Evolutionary conservation across 2,888 invertebrate species (phyloP), one percentile per base, ranked within the genome.

Genomic region (Psococerastis gibbosa): DNA sequence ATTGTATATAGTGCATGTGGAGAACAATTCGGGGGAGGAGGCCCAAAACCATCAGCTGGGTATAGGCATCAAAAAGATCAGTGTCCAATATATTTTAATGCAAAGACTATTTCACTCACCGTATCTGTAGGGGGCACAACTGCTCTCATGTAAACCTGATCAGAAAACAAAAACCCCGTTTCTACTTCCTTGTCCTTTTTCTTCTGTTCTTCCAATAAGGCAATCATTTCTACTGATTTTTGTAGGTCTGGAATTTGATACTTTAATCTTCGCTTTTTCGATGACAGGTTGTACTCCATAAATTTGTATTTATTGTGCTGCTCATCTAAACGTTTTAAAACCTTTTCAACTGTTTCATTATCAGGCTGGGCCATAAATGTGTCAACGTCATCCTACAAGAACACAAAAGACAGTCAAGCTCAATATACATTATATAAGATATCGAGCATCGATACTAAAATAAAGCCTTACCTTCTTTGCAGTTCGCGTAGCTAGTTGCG

Each of bases 261-360:
- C 54, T 84, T 80, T 46, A 97, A 66, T 51, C 71, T 75, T 55
- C 80, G 75, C 51, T 85, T 78, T 54, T 91, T 88, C 11, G 85
- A 79, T 43, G 78, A 70, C 50, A 97, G 69, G 61, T 89, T 92
- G 54, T 77, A 78, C 64, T 97, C 95, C 88, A 97, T 91, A 59
- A 89, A 88, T 65, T 94, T 92, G 61, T 95, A 95, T 69, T 95
- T 94, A 47, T 81, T 80, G 65, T 92, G 89, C 57, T 83, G 83
- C 57, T 94, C 94, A 59, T 97, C 94, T 47, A 95, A 66, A 55
- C 71, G 73, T 55, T 78, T 78, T 43, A 95, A 64, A 13, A 91
- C 91, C 58, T 77, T 75, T 54, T 94, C 89, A 2, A 82, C 85
- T 42, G 75, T 78, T 49, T 73, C 72, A 57, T 89, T 88, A 56